phyloP scores from a whole-genome alignment of 2,888 invertebrate species.

The Fragum whitleyi region DNA sequence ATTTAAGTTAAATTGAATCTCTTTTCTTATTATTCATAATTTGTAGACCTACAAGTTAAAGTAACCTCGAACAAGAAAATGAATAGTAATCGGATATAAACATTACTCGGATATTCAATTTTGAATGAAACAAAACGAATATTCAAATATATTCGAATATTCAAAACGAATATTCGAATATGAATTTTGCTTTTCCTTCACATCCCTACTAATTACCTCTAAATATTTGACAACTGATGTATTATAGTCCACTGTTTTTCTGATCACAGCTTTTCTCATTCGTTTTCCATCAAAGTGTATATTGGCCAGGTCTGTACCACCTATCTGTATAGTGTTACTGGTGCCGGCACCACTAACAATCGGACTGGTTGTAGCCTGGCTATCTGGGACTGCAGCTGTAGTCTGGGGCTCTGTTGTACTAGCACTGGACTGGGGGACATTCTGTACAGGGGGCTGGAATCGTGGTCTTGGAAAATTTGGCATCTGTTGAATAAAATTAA shows the following conservation, averaged over 20 bases:
- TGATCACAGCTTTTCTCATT: slow-evolving; percentile 97
- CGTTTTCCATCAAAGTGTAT: slow-evolving; percentile 93
- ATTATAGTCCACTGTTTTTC: slow-evolving; percentile 99
- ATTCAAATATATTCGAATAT: too few species aligned
- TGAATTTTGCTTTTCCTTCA: too few species aligned
- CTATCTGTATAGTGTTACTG: slow-evolving; percentile 38
- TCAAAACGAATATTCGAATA: too few species aligned
- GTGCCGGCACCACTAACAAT: not conserved
- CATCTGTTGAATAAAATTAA: slow-evolving; percentile 30
- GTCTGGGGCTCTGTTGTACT: not conserved
- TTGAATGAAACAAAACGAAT: too few species aligned
- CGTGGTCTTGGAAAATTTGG: slow-evolving; percentile 54
- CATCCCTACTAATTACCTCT: slow-evolving; percentile 91
- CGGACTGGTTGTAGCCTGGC: not conserved
- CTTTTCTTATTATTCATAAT: too few species aligned
- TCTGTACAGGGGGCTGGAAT: slow-evolving; percentile 40
- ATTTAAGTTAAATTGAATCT: too few species aligned
- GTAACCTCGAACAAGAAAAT: too few species aligned
- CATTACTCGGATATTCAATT: too few species aligned
- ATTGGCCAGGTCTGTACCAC: slow-evolving; percentile 30
- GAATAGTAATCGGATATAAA: too few species aligned
- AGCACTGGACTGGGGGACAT: slow-evolving; percentile 6
- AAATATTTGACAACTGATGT: slow-evolving; percentile 96
- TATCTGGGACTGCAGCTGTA: not conserved
- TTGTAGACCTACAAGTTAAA: too few species aligned